Percentiles rank a stretch among this genome's conserved stretches.
phyloP scores from a whole-genome alignment of 2,797 vertebrate genomes.

The Psittacula echo region DNA sequence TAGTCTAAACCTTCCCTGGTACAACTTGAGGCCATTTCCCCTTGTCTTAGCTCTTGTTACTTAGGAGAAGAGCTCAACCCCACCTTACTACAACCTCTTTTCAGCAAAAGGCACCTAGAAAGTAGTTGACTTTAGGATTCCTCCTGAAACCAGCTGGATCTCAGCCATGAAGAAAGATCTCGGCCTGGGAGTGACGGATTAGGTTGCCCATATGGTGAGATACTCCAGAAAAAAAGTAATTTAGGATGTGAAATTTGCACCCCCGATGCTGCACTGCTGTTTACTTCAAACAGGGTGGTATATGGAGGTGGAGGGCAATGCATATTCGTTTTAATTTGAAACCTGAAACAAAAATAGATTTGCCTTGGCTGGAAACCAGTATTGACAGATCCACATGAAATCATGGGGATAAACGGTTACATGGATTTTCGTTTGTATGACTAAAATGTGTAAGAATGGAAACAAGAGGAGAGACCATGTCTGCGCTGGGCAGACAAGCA shows the following conservation, averaged over 20 bases:
- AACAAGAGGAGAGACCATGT: not conserved
- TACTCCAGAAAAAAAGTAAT: not conserved
- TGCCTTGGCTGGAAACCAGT: not conserved
- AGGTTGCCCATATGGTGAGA: not conserved
- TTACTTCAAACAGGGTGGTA: not conserved
- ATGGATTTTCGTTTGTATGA: not conserved
- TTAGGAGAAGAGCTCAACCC: not conserved
- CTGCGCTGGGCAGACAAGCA: not conserved
- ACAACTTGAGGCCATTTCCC: not conserved
- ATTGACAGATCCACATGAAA: not conserved
- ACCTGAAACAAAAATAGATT: not conserved
- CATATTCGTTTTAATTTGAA: not conserved
- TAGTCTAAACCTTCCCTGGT: not conserved
- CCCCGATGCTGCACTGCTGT: not conserved
- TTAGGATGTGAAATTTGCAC: not conserved
- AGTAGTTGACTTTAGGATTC: not conserved
- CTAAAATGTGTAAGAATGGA: not conserved
- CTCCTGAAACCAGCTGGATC: not conserved
- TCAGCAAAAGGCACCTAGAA: not conserved
- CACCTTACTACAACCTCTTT: not conserved
- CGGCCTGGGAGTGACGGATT: not conserved
- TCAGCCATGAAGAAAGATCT: not conserved
- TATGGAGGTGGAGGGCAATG: not conserved
- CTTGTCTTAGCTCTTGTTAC: not conserved
- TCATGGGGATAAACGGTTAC: rapidly evolving